These are phyloP conservation scores for Chrysodeixis includens DNA, from an alignment of 2,888 invertebrate genomes.

Conservation along the genomic window DNA sequence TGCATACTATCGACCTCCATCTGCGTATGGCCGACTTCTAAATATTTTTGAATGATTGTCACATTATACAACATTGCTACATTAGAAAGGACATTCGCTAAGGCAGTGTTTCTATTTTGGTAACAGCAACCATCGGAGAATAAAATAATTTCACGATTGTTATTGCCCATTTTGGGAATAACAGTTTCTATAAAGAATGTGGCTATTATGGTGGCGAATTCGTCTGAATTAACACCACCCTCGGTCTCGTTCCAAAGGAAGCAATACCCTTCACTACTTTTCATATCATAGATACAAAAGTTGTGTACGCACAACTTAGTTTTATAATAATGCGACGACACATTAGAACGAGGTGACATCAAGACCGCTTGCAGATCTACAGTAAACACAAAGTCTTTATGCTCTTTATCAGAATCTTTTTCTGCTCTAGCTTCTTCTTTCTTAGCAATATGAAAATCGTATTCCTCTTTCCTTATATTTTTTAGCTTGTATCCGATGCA, in stretches of 20 bases:
- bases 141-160: background rate
- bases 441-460: slow-evolving; percentile 27
- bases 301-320: slow-evolving; percentile 31
- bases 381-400: slow-evolving; percentile 11
- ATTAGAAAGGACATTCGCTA: background rate
- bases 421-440: slow-evolving; percentile 3
- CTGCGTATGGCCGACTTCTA: slow-evolving; percentile 12
- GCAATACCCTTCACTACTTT: slow-evolving; percentile 16
- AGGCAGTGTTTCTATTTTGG: slow-evolving; percentile 7
- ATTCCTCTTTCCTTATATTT: slow-evolving; percentile 24
- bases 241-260: slow-evolving; percentile 25
- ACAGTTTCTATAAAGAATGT: slow-evolving; percentile 12
- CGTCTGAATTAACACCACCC: slow-evolving; percentile 24
- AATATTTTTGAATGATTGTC: slow-evolving; percentile 7
- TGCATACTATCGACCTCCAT: slow-evolving; percentile 29
- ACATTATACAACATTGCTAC: background rate
- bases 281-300: slow-evolving; percentile 18
- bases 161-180: background rate
- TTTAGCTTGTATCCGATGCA: slow-evolving; percentile 26
- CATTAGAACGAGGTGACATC: slow-evolving; percentile 23
- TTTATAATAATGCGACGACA: slow-evolving; percentile 21
- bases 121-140: slow-evolving; percentile 8
- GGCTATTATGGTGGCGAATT: slow-evolving; percentile 18
- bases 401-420: no score
- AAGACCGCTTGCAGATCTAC: slow-evolving; percentile 22